Percentiles rank a stretch among this genome's conserved stretches.
Evolutionary conservation across 2,888 invertebrate species (phyloP).

Genomic region (Erynnis tages): DNA sequence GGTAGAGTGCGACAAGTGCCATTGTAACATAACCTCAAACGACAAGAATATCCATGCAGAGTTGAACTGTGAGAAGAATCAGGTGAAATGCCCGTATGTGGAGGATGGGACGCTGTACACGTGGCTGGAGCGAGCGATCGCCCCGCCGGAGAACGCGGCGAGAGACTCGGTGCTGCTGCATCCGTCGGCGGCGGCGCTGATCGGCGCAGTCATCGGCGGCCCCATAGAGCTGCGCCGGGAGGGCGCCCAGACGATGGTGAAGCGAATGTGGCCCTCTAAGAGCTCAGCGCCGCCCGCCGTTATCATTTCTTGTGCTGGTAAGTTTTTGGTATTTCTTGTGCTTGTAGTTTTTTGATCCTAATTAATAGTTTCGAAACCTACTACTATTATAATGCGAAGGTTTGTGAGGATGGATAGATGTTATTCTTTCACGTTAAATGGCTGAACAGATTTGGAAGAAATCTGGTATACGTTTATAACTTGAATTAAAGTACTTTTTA

Average conservation of each 20-base stretch:
- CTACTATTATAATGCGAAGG: too few species aligned
- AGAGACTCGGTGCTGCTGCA: constrained; percentile 66
- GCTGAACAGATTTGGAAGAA: too few species aligned
- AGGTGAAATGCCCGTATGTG: constrained; percentile 70
- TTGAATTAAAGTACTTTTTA: too few species aligned
- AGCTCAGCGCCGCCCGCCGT: constrained; percentile 69
- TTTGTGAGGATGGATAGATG: too few species aligned
- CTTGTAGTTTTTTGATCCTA: too few species aligned
- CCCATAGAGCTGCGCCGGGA: constrained; percentile 58
- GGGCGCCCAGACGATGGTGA: constrained; percentile 62
- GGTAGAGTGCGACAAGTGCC: constrained; percentile 84
- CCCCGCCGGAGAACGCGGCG: constrained; percentile 60
- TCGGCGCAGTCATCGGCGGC: constrained; percentile 68
- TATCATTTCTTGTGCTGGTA: constrained; percentile 68
- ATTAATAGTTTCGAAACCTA: too few species aligned
- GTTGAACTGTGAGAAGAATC: constrained; percentile 74
- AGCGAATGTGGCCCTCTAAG: constrained; percentile 74
- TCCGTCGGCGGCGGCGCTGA: constrained; percentile 61
- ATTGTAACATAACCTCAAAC: constrained; percentile 78
- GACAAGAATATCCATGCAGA: constrained; percentile 80
- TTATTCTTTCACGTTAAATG: too few species aligned
- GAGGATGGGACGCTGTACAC: constrained; percentile 53
- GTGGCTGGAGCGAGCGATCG: constrained; percentile 63
- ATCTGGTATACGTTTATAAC: too few species aligned
- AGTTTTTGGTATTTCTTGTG: not conserved